Evolutionary conservation across 2,888 invertebrate species (phyloP).

Genomic region (Cosmia trapezina): DNA sequence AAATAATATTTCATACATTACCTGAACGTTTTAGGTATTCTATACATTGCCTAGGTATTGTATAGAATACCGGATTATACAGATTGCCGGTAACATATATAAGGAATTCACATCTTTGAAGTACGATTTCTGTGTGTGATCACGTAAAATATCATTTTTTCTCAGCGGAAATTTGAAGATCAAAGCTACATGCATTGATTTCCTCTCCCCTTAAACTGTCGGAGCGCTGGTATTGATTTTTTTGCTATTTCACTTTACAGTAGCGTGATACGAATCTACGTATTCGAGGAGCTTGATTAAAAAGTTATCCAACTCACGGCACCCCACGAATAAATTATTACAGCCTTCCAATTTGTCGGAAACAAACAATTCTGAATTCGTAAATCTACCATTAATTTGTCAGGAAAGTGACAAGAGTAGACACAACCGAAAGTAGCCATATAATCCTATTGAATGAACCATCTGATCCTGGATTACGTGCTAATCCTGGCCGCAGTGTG

Average conservation of each 20-base stretch:
- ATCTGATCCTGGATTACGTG: conserved; percentile 51
- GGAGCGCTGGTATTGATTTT: neutral
- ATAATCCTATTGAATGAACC: conserved; percentile 52
- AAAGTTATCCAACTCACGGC: conserved; percentile 47
- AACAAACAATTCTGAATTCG: conserved; percentile 49
- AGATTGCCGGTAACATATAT: too few species aligned
- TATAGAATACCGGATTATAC: too few species aligned
- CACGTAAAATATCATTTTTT: conserved; percentile 22
- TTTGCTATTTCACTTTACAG: conserved; percentile 14
- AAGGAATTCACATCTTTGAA: conserved; percentile 2
- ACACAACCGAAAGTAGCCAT: conserved; percentile 30
- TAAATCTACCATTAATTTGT: conserved; percentile 52
- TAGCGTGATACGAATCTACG: conserved; percentile 26
- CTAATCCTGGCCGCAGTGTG: conserved; percentile 38
- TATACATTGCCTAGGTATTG: too few species aligned
- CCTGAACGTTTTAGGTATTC: too few species aligned
- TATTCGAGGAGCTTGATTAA: conserved; percentile 47
- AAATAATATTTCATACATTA: too few species aligned
- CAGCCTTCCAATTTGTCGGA: conserved; percentile 27
- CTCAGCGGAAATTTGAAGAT: conserved; percentile 26
- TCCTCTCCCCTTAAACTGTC: conserved; percentile 13
- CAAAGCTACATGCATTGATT: conserved; percentile 36
- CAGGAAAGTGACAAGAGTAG: conserved; percentile 44
- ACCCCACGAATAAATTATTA: conserved; percentile 44
- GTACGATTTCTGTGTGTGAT: conserved; percentile 16